A percentile compares a stretch with the other conserved stretches of the same genome.
Conservation (phyloP, 2,888 invertebrate species). For the Eristalis pertinax region DNA sequence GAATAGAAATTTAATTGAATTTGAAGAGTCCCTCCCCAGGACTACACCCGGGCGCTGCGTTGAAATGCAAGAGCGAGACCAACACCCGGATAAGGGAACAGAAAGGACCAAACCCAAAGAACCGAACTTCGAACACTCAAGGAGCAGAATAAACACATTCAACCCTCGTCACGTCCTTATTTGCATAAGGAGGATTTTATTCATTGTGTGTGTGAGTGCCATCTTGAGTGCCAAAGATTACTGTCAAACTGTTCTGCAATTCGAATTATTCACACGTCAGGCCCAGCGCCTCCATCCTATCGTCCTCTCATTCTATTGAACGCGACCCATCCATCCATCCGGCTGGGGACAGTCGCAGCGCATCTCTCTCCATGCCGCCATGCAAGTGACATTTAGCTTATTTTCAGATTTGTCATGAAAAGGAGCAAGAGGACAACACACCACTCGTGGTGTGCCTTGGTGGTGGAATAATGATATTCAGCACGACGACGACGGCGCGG, state of each 20-base stretch:
- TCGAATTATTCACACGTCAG: conserved; percentile 71
- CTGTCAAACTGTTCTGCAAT: conserved; percentile 72
- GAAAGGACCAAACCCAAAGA: conserved; percentile 26
- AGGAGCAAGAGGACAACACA: conserved; percentile 39
- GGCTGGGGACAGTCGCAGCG: conserved; percentile 39
- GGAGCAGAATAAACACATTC: conserved; percentile 66
- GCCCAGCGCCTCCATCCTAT: conserved; percentile 37
- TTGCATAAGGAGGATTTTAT: conserved; percentile 70
- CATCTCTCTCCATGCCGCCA: conserved; percentile 13
- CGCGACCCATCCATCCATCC: conserved; percentile 31
- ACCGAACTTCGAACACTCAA: conserved; percentile 53
- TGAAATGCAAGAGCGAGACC: background rate
- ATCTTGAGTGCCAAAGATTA: conserved; percentile 72
- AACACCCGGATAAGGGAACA: conserved; percentile 7
- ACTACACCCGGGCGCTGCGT: conserved; percentile 24
- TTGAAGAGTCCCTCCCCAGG: conserved; percentile 55
- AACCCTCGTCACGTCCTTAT: conserved; percentile 69
- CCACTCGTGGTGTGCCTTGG: conserved; percentile 41
- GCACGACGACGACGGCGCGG: conserved; percentile 6
- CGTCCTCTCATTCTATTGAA: background rate
- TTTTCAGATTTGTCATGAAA: conserved; percentile 67
- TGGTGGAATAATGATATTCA: conserved; percentile 51
- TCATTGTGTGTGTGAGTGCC: conserved; percentile 60
- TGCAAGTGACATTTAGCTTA: conserved; percentile 68
- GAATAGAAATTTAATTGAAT: conserved; percentile 70